Base-by-base conservation (phyloP, 2,888 invertebrate genomes). In the Andrena camellia region DNA sequence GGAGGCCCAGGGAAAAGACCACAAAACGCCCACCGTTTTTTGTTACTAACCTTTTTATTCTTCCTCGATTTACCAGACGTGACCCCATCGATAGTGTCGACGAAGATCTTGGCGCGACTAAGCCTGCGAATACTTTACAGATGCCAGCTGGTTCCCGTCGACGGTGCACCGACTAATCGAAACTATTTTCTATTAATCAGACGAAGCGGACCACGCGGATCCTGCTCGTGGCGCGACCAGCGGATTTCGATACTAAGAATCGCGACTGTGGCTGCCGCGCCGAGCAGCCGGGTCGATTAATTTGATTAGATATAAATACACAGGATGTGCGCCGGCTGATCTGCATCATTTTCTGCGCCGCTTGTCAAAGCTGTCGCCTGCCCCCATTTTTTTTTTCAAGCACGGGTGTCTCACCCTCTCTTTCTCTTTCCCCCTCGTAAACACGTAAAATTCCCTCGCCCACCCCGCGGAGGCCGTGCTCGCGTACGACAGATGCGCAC, bases 401-500 rank as follows among this genome's bases (percentile, higher is more conserved):
- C 66, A 72, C 50, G 66, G 52, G 50, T 57, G 10, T 60, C 59
- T 26, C 5, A 26, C 48, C 54, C 29, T 3, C 42, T 20, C 29
- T 13, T 67, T 42, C 31, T 29, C 70, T 20, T 29, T 17, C 48
- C 68, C 8, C 17, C 20, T 29, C 69, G 23, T 76, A 66, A 75
- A 71, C 71, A 75, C 79, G 74, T 79, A 67, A 79, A 79, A 79
- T 60, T 79, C 48, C 29, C 50, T 67, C 52, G 42, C 29, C 50
- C 57, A 42, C 50, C 26, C 60, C 57, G 50, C 57, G 57, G 57
- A 26, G 57, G 23, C 10, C 35, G 50, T 69, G 31, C 71, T 68
- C 62, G 52, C 64, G 62, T 72, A 69, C 79, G 72, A 85, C 83
- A 80, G 80, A 88, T 88, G 86, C 86, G 85, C 81, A 88, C 83